These are phyloP conservation scores for Paramormyrops kingsleyae DNA, from an alignment of 2,113 vertebrate species.

Conservation along the genomic window DNA sequence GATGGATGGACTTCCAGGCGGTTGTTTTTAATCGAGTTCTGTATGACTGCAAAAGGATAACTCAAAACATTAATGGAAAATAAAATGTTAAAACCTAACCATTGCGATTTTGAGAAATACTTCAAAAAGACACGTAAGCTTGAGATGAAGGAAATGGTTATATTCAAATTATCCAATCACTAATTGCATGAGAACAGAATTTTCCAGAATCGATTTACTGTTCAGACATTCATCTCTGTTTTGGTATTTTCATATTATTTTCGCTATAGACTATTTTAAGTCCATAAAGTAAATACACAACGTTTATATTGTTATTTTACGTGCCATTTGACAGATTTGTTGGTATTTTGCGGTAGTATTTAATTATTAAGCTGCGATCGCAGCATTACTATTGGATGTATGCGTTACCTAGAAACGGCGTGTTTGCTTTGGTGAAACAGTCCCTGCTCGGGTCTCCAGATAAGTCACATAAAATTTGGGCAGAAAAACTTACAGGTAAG, in stretches of 20 bases:
- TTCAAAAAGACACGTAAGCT: not conserved
- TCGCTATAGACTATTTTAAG: not conserved
- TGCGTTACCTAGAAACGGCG: conserved; percentile 47
- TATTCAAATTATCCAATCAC: not conserved
- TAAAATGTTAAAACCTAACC: not conserved
- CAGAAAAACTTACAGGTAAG: not conserved
- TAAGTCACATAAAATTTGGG: not conserved
- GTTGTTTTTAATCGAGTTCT: not conserved
- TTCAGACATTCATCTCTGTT: not conserved
- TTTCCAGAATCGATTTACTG: not conserved
- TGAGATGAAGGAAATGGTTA: not conserved
- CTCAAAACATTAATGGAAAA: not conserved
- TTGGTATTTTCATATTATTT: not conserved
- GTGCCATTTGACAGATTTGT: not conserved
- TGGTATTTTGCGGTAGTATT: not conserved
- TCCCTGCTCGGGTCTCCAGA: not conserved
- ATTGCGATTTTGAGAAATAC: not conserved
- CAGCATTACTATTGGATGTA: conserved; percentile 7
- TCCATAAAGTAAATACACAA: not conserved
- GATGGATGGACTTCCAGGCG: not conserved
- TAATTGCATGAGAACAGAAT: not conserved
- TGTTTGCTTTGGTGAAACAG: not conserved
- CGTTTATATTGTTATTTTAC: not conserved
- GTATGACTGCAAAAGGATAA: not conserved
- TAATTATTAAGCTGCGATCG: not conserved